Evolutionary conservation across 2,888 invertebrate genomes (phyloP).

Genomic region (Trichopoda pennipes): DNA sequence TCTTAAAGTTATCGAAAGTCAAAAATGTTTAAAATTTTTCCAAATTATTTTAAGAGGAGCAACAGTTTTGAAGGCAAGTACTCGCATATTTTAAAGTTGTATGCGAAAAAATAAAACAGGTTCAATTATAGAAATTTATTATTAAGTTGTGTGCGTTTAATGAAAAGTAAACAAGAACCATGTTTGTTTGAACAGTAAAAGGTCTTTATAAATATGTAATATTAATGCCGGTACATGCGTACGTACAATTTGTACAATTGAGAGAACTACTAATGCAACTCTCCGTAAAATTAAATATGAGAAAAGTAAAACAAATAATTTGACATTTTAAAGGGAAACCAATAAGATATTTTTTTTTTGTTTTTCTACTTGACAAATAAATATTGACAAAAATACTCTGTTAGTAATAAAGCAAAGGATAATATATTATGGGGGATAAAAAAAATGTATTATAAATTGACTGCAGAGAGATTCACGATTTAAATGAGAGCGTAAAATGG

Average conservation of each 20-base stretch:
- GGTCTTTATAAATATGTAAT: constrained; percentile 20
- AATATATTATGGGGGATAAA: background rate
- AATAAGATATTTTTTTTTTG: constrained; percentile 23
- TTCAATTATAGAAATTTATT: background rate
- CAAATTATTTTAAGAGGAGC: background rate
- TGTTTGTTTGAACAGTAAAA: constrained; percentile 10
- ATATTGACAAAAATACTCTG: background rate
- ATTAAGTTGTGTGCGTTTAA: constrained; percentile 28
- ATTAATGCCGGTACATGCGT: constrained; percentile 62
- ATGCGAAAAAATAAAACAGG: background rate
- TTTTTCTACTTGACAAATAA: background rate
- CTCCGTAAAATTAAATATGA: background rate
- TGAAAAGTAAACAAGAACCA: constrained; percentile 51
- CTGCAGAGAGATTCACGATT: background rate
- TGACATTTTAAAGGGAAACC: background rate
- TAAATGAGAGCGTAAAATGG: background rate
- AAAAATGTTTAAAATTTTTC: background rate
- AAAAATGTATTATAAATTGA: constrained; percentile 28
- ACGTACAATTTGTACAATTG: too few relatives aligned
- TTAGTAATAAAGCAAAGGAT: constrained; percentile 31
- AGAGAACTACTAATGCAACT: background rate
- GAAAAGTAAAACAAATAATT: background rate
- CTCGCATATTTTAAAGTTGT: constrained; percentile 25
- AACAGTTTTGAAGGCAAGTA: constrained; percentile 40
- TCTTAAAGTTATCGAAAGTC: too few relatives aligned